A percentile compares a stretch with the other conserved stretches of the same genome.
Evolutionary conservation across 2,797 vertebrate species (phyloP).

Genomic region (Agapornis canus): DNA sequence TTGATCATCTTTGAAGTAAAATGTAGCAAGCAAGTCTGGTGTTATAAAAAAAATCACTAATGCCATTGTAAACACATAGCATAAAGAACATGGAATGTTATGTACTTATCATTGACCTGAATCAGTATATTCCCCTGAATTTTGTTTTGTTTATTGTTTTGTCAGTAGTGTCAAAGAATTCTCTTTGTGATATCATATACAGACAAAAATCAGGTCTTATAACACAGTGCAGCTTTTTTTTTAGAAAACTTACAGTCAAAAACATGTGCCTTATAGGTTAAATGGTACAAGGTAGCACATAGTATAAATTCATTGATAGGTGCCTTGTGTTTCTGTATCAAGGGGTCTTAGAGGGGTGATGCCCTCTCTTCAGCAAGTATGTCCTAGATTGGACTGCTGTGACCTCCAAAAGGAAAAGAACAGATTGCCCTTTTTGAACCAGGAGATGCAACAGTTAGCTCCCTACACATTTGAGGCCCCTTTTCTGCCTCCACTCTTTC

Average conservation of each 20-base stretch:
- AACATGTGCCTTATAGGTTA: not conserved
- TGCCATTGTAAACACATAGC: not conserved
- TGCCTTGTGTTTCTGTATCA: not conserved
- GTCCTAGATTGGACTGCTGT: not conserved
- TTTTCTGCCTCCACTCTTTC: not conserved
- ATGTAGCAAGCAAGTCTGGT: not conserved
- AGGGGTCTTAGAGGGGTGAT: not conserved
- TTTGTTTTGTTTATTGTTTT: constrained; percentile 30
- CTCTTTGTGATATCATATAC: constrained; percentile 3
- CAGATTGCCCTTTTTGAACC: not conserved
- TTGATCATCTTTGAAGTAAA: constrained; percentile 20
- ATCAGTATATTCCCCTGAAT: not conserved
- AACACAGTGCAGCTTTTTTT: not conserved
- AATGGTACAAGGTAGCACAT: not conserved
- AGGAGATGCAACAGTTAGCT: not conserved
- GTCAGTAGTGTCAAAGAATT: constrained; percentile 18
- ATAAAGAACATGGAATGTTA: not conserved
- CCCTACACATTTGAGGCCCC: not conserved
- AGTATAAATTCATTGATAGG: not conserved
- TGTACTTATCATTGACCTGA: not conserved
- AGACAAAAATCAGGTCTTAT: constrained; percentile 1
- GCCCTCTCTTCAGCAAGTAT: not conserved
- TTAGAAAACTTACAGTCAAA: not conserved
- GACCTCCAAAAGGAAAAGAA: accelerated
- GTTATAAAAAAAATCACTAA: not conserved